Conservation (phyloP, 2,888 invertebrate species). For the Caenorhabditis uteleia region DNA sequence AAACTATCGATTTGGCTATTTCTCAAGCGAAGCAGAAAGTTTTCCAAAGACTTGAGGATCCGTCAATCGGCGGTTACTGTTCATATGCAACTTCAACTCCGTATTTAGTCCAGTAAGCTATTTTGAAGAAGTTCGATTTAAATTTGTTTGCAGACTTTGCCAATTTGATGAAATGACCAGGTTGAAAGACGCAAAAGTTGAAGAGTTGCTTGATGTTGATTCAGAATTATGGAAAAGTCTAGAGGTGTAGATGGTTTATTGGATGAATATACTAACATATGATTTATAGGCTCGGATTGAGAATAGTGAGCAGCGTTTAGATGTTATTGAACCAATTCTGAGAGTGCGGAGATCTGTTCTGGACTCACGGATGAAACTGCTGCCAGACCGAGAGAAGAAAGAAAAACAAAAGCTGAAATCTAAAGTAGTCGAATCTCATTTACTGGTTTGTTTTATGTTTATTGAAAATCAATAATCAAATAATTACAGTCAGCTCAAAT, state of each 20-base stretch:
- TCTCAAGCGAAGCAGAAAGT: not conserved
- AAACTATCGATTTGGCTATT: constrained; percentile 3
- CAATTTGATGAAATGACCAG: constrained; percentile 14
- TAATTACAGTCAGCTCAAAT: constrained; percentile 16
- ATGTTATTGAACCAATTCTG: constrained; percentile 62
- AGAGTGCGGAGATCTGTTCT: constrained; percentile 42
- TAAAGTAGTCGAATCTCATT: constrained; percentile 24
- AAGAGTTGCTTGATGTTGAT: constrained; percentile 12
- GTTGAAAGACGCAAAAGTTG: constrained; percentile 4
- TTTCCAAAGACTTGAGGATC: constrained; percentile 12
- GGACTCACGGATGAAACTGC: constrained; percentile 2
- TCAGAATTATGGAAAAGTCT: constrained; percentile 21
- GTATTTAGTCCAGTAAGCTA: constrained; percentile 10
- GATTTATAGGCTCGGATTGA: constrained; percentile 10
- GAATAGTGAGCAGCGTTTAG: constrained; percentile 19
- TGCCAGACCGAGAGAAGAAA: constrained; percentile 10
- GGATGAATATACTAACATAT: not conserved
- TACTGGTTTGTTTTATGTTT: not conserved
- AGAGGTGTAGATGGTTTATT: not conserved
- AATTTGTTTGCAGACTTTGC: constrained; percentile 6
- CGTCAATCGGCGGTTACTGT: constrained; percentile 20
- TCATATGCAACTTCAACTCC: constrained; percentile 29
- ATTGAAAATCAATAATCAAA: too few species aligned
- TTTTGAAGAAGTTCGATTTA: not conserved
- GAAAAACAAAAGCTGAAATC: constrained; percentile 14